Evolutionary conservation across 2,888 invertebrate species (phyloP).

Genomic region (Pterostichus madidus): DNA sequence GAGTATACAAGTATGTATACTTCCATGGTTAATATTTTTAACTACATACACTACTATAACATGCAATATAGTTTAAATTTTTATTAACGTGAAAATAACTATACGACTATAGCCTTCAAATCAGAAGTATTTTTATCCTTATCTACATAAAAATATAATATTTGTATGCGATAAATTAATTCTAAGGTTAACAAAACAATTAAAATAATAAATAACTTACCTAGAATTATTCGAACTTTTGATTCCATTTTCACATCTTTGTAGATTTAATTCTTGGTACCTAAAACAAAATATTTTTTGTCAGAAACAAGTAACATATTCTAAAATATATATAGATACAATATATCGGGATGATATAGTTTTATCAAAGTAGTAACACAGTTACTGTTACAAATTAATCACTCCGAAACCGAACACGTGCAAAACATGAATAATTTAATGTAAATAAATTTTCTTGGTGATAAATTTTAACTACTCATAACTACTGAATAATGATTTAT

Average conservation of each 20-base stretch:
- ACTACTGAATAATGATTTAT: too few relatives aligned
- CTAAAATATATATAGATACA: too few relatives aligned
- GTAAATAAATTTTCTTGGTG: neutral
- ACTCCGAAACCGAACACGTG: neutral
- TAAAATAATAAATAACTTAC: constrained; percentile 45
- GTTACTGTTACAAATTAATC: too few relatives aligned
- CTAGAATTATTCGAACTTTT: constrained; percentile 57
- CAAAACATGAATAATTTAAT: neutral
- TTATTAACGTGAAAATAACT: too few relatives aligned
- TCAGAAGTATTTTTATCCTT: neutral
- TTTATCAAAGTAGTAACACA: too few relatives aligned
- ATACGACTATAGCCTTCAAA: too few relatives aligned
- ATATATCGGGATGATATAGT: too few relatives aligned
- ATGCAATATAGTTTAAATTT: too few relatives aligned
- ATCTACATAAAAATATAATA: neutral
- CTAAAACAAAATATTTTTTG: constrained; percentile 47
- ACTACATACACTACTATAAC: too few relatives aligned
- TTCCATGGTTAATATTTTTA: too few relatives aligned
- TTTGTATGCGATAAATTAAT: neutral
- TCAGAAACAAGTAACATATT: too few relatives aligned
- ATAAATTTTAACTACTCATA: neutral
- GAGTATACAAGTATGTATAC: too few relatives aligned
- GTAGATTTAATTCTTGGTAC: constrained; percentile 16
- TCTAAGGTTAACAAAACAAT: neutral
- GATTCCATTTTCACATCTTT: constrained; percentile 65